A percentile compares a stretch with the other conserved stretches of the same genome.
phyloP scores from a whole-genome alignment of 2,888 invertebrate species.

The Cepaea hortensis region DNA sequence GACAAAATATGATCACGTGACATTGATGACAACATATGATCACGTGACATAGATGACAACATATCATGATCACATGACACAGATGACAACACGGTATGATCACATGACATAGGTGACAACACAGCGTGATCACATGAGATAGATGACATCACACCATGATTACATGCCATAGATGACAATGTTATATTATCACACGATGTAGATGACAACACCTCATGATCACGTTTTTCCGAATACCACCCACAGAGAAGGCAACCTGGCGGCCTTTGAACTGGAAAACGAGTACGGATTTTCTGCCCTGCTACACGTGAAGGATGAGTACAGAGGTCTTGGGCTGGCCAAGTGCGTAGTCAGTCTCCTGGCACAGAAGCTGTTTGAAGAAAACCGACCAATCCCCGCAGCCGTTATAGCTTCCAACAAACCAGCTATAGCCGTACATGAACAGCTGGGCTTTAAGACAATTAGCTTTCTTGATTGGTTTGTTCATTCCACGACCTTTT shows the following conservation, averaged over 20 bases:
- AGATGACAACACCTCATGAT: no score
- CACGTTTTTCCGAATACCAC: no score
- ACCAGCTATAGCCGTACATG: background rate
- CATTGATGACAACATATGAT: no score
- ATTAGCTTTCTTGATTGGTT: background rate
- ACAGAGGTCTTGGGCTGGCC: conserved; percentile 2
- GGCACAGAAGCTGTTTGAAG: background rate
- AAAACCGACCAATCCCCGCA: conserved; percentile 1
- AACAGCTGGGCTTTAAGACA: background rate
- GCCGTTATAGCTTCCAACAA: background rate
- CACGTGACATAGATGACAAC: no score
- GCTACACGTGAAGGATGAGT: background rate
- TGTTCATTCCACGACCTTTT: background rate
- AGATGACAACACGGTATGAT: no score
- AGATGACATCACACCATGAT: no score
- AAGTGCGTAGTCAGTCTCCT: background rate
- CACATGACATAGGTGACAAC: no score
- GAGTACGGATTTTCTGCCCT: conserved; percentile 6
- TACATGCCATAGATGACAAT: no score
- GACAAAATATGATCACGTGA: no score
- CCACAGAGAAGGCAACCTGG: background rate
- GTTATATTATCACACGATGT: no score
- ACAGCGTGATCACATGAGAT: no score
- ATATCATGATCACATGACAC: no score
- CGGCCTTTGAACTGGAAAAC: background rate